Evolutionary conservation across 2,888 invertebrate species (phyloP).

Genomic region (Belgica antarctica): DNA sequence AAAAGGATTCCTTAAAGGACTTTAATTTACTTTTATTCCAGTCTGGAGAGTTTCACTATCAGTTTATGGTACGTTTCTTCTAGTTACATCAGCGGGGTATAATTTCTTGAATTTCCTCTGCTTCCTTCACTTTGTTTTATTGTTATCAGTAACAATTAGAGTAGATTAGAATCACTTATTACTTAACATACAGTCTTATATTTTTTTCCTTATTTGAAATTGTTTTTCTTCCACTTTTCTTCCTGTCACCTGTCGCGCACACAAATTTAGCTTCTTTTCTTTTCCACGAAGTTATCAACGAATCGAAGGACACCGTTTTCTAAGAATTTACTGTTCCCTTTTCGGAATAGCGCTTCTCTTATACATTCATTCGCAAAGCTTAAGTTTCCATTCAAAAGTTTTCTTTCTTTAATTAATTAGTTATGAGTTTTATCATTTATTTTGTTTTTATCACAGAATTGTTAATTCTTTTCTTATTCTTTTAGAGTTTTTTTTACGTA

Average conservation of each 20-base stretch:
- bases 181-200: constrained; percentile 44
- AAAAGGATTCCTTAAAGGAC: constrained; percentile 13
- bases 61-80: constrained; percentile 27
- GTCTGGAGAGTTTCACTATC: constrained; percentile 28
- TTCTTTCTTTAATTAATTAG: constrained; percentile 23
- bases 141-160: constrained; percentile 39
- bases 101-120: constrained; percentile 14
- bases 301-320: constrained; percentile 18
- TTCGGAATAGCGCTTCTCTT: constrained; percentile 13
- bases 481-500: constrained; percentile 38
- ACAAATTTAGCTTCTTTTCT: not conserved
- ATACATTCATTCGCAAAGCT: not conserved
- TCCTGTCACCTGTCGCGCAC: not conserved
- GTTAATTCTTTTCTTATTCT: constrained; percentile 41
- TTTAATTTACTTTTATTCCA: constrained; percentile 7
- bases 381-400: not conserved
- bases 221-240: constrained; percentile 9
- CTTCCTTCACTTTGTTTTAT: constrained; percentile 35
- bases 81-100: constrained; percentile 4
- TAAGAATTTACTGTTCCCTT: not conserved
- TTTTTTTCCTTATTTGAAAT: constrained; percentile 31
- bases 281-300: not conserved
- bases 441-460: constrained; percentile 44
- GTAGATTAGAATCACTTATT: constrained; percentile 44
- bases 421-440: constrained; percentile 44